Evolutionary conservation across 1,140 invertebrate species (phyloP).

Genomic region (Cydia splendana): DNA sequence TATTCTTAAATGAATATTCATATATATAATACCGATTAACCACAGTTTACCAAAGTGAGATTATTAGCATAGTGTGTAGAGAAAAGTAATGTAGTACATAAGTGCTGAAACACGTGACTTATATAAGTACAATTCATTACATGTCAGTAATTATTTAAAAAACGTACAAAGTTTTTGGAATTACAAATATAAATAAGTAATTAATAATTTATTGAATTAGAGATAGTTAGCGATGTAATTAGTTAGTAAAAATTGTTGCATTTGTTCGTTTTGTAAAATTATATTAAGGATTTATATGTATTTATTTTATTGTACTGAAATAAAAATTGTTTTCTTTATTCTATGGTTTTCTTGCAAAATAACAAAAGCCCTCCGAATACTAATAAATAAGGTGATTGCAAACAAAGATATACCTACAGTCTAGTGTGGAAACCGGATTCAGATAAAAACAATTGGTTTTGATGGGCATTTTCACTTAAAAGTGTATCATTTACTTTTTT

Average conservation of each 20-base stretch:
- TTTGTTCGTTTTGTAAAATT: slow-evolving; percentile 72
- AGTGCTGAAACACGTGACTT: not conserved
- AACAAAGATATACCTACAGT: too few species aligned
- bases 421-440: too few species aligned
- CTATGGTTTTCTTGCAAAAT: slow-evolving; percentile 43
- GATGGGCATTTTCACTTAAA: too few species aligned
- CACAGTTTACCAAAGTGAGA: slow-evolving; percentile 82
- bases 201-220: slow-evolving; percentile 71
- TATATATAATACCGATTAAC: slow-evolving; percentile 60
- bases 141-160: slow-evolving; percentile 44
- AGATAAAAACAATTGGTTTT: too few species aligned
- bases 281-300: slow-evolving; percentile 67
- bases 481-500: too few species aligned
- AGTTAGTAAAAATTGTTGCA: slow-evolving; percentile 66
- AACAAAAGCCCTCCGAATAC: too few species aligned
- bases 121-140: not conserved
- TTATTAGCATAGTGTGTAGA: slow-evolving; percentile 70
- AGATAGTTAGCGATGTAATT: slow-evolving; percentile 41
- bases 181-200: slow-evolving; percentile 40
- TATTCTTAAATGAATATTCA: slow-evolving; percentile 31
- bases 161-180: slow-evolving; percentile 76
- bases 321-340: slow-evolving; percentile 71
- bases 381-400: too few species aligned
- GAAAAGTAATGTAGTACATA: slow-evolving; percentile 48
- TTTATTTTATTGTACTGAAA: slow-evolving; percentile 70